Evolutionary conservation across 2,113 vertebrate species (phyloP).

Genomic region (Pionites leucogaster): DNA sequence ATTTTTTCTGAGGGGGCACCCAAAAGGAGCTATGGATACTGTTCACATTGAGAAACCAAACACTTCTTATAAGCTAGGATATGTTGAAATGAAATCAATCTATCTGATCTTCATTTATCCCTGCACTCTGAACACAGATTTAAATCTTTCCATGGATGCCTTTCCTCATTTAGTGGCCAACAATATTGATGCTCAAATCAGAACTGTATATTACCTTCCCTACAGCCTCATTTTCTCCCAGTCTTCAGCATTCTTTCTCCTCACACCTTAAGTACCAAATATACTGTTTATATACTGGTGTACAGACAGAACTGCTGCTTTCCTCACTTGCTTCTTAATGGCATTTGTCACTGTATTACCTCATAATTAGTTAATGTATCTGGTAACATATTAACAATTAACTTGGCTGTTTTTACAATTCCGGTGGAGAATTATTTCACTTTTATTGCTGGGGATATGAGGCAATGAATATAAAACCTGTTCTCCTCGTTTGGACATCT

Average conservation of each 20-base stretch:
- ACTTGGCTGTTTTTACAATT: not conserved
- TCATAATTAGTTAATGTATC: not conserved
- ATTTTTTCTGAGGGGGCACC: not conserved
- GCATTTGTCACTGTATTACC: not conserved
- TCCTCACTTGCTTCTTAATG: not conserved
- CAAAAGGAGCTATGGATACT: not conserved
- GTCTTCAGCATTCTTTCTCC: not conserved
- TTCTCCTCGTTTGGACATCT: not conserved
- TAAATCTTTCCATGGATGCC: not conserved
- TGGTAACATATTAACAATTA: not conserved
- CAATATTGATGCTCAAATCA: not conserved
- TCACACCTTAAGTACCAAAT: not conserved
- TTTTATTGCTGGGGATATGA: not conserved
- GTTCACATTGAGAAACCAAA: not conserved
- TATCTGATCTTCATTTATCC: not conserved
- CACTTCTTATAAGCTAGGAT: not conserved
- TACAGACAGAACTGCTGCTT: not conserved
- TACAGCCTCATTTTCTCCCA: fast-evolving
- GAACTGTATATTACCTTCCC: not conserved
- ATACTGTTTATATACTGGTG: not conserved
- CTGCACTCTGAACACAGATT: not conserved
- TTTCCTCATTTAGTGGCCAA: not conserved
- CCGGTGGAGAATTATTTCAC: not conserved
- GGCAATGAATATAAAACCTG: not conserved
- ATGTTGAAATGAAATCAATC: not conserved